A percentile compares a stretch with the other conserved stretches of the same genome.
These are phyloP conservation scores for Vimba vimba DNA, from an alignment of 2,113 vertebrate genomes.

Conservation along the genomic window DNA sequence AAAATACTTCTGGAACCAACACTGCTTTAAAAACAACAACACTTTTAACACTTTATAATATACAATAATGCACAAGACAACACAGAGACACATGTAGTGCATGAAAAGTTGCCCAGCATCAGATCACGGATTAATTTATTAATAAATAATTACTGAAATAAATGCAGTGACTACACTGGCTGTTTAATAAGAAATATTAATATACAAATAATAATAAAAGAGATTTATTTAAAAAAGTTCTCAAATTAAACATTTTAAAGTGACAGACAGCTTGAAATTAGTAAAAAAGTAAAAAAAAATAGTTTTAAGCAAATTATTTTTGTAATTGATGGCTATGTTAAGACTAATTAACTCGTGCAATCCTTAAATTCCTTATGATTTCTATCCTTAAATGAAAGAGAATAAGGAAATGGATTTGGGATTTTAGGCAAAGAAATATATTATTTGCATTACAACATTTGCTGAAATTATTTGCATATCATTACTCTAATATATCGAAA, in stretches of 20 bases:
- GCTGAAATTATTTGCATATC: background rate
- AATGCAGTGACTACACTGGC: background rate
- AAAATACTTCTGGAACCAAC: background rate
- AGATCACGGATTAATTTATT: background rate
- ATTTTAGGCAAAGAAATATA: background rate
- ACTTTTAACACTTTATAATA: conserved; percentile 6
- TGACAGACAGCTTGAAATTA: background rate
- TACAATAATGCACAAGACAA: background rate
- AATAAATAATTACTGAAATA: background rate
- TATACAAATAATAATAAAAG: background rate
- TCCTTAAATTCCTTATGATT: background rate
- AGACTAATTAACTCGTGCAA: no score
- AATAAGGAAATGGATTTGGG: background rate
- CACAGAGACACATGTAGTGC: background rate
- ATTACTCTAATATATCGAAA: background rate
- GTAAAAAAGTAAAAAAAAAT: background rate
- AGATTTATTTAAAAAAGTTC: background rate
- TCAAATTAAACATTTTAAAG: background rate
- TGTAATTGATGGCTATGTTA: no score
- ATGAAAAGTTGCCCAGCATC: conserved; percentile 69
- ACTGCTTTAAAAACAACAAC: background rate
- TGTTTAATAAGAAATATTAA: background rate
- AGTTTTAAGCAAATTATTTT: no score
- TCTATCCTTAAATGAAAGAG: background rate
- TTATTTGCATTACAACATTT: background rate